A percentile compares a stretch with the other conserved stretches of the same genome.
phyloP scores from a whole-genome alignment of 2,113 vertebrate genomes.

The Etheostoma cragini region DNA sequence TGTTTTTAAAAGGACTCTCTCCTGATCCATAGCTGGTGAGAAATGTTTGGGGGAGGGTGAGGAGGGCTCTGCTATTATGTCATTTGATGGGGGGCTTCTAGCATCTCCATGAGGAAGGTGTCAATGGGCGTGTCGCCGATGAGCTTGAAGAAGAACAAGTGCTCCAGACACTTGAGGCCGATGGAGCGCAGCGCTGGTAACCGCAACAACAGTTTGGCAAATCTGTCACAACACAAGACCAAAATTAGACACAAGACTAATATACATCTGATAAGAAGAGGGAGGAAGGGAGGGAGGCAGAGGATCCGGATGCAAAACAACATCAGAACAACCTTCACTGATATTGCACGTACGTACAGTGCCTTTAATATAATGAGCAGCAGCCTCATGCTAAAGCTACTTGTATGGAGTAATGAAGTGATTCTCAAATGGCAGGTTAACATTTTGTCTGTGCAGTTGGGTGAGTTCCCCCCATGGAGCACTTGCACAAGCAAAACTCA shows the following conservation, averaged over 20 bases:
- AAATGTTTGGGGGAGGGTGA: neutral
- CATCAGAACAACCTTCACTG: neutral
- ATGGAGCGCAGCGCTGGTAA: conserved; percentile 97
- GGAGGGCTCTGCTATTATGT: conserved; percentile 85
- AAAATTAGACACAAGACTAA: neutral
- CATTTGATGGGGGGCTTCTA: conserved; percentile 98
- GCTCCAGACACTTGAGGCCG: conserved; percentile 98
- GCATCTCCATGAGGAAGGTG: conserved; percentile 99
- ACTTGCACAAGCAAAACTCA: too few species aligned
- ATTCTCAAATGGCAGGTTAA: too few species aligned
- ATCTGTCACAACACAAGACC: conserved; percentile 83
- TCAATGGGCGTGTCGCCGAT: conserved; percentile 99
- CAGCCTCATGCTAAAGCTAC: too few species aligned
- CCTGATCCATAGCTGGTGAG: conserved; percentile 35
- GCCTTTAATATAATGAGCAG: neutral
- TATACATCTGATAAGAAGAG: neutral
- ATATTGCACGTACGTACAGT: too few species aligned
- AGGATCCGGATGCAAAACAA: neutral
- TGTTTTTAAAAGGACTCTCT: neutral
- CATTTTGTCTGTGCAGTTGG: neutral
- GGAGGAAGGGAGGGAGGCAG: neutral
- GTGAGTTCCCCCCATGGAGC: too few species aligned
- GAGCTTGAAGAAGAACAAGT: conserved; percentile 99
- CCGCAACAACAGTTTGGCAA: conserved; percentile 95
- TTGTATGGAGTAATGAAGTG: too few species aligned